These are phyloP conservation scores for Cremastinae sp. DNA, from an alignment of 2,888 invertebrate species.

Conservation along the genomic window DNA sequence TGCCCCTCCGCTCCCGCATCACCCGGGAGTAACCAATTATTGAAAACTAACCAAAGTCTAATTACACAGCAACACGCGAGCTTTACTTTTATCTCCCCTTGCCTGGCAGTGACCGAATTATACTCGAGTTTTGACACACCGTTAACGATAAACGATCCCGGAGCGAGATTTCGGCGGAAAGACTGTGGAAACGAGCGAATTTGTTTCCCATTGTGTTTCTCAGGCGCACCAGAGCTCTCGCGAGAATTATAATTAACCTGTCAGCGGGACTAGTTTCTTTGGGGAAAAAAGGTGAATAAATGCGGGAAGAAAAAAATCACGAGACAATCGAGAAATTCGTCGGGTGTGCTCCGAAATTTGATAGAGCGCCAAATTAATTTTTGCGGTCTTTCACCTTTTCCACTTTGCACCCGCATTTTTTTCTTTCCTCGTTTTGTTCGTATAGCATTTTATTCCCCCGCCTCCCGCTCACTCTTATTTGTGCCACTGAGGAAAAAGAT, in stretches of 20 bases:
- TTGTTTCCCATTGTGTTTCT: conserved; percentile 17
- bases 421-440: too few species aligned
- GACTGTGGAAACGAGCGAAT: conserved; percentile 19
- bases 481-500: too few species aligned
- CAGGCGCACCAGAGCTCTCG: conserved; percentile 17
- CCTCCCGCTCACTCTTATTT: too few species aligned
- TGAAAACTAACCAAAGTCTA: conserved; percentile 63
- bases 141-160: conserved; percentile 58
- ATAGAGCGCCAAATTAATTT: too few species aligned
- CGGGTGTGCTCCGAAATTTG: not conserved
- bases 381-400: too few species aligned
- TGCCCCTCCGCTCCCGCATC: conserved; percentile 6
- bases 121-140: conserved; percentile 61
- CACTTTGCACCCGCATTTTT: too few species aligned
- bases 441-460: too few species aligned
- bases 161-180: not conserved
- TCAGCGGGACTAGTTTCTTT: conserved; percentile 13
- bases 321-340: not conserved
- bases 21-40: conserved; percentile 59
- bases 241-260: conserved; percentile 35
- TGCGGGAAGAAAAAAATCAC: not conserved
- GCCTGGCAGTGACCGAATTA: conserved; percentile 62
- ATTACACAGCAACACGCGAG: conserved; percentile 62
- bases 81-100: conserved; percentile 56
- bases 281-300: not conserved